Evolutionary conservation across 2,113 vertebrate species (phyloP).

Genomic region (Peromyscus polionotus): DNA sequence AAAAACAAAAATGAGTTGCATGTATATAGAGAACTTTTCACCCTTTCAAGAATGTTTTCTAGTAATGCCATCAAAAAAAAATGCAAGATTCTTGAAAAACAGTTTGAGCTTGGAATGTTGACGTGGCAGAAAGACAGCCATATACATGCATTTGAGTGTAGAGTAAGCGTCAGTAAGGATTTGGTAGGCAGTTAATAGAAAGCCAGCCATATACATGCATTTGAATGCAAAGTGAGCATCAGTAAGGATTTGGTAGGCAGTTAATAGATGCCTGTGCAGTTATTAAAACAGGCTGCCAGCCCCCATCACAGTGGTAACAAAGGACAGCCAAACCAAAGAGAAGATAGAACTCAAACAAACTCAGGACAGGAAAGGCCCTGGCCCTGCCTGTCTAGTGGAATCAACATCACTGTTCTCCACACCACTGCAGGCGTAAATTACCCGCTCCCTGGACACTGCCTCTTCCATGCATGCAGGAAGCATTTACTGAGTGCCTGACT

Average conservation of each 20-base stretch:
- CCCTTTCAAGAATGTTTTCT: not conserved
- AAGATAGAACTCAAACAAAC: not conserved
- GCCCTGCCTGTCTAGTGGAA: not conserved
- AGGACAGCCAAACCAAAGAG: constrained; percentile 14
- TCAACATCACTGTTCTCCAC: not conserved
- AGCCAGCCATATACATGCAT: not conserved
- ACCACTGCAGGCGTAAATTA: not conserved
- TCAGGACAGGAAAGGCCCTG: not conserved
- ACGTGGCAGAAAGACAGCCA: not conserved
- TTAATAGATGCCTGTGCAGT: not conserved
- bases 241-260: not conserved
- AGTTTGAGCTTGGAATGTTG: not conserved
- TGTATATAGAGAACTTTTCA: not conserved
- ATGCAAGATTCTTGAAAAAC: constrained; percentile 20
- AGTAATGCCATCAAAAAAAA: constrained; percentile 9
- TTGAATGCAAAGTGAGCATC: not conserved
- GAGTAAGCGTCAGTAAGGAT: not conserved
- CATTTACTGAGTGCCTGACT: not conserved
- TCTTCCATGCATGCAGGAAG: not conserved
- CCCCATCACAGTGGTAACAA: not conserved
- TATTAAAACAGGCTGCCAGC: not conserved
- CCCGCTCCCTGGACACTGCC: not conserved
- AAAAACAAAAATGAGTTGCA: not conserved
- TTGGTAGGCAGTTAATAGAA: not conserved
- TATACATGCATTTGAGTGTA: not conserved